Conservation (phyloP, 2,797 vertebrate genomes). For the Sebastes nivosus region DNA sequence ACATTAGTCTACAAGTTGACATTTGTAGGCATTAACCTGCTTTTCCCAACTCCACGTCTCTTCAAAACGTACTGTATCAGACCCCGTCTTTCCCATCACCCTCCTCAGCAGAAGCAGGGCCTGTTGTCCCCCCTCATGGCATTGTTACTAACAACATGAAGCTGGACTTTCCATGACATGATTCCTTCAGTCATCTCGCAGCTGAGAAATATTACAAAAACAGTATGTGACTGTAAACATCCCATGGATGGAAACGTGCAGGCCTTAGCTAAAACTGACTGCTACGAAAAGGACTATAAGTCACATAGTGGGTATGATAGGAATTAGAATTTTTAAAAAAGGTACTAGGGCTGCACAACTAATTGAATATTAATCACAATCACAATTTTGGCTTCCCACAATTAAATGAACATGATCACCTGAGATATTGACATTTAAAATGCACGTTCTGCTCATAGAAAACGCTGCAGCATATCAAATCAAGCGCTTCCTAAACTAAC, state of each 20-base stretch:
- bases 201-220: slow-evolving; percentile 27
- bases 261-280: not conserved
- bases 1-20: not conserved
- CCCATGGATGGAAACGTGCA: slow-evolving; percentile 5
- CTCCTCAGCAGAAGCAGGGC: slow-evolving; percentile 16
- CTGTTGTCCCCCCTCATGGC: slow-evolving; percentile 28
- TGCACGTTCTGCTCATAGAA: too few species aligned
- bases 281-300: not conserved
- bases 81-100: not conserved
- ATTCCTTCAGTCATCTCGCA: slow-evolving; percentile 39
- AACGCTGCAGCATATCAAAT: too few species aligned
- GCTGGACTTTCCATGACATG: slow-evolving; percentile 50
- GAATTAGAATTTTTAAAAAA: too few species aligned
- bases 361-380: too few species aligned
- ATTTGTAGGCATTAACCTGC: not conserved
- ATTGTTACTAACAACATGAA: slow-evolving; percentile 45
- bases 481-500: too few species aligned
- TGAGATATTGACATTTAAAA: too few species aligned
- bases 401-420: too few species aligned
- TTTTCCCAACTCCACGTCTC: slow-evolving; percentile 9
- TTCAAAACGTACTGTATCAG: slow-evolving; percentile 6
- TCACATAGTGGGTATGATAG: not conserved
- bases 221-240: slow-evolving; percentile 22
- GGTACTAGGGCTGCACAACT: too few species aligned
- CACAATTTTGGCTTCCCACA: too few species aligned